Base-by-base conservation (phyloP, 2,113 vertebrate genomes). In the Apeltes quadracus region DNA sequence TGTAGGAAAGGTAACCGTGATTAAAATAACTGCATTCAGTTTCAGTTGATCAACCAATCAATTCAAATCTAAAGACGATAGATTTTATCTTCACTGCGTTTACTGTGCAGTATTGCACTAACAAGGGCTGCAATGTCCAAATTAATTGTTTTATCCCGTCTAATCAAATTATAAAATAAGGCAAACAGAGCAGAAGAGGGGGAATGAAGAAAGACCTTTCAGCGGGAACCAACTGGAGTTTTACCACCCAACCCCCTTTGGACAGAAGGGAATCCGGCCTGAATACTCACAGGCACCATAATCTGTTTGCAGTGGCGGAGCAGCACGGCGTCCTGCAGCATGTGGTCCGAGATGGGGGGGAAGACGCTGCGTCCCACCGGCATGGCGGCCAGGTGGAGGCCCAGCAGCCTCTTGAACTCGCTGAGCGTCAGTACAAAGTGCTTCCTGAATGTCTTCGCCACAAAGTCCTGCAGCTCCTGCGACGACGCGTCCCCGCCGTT, bases 251-350 rank as follows among this genome's bases (percentile, higher is more conserved):
- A 32, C 3, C 29, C 29, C 3, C n/a, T 32, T 32, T 32, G 29
- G 29, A 32, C 29, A 32, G 29, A 3, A 32, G 29, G 23, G 27
- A 10, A 14, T 43, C 50, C n/a, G 39, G 1, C 2, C 6, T 32
- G 53, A 29, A 78, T 88, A 98, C 98, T 98, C 90, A 99, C 98
- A 96, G 97, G 98, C 95, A 99, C 97, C 94, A 95, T 89, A 72
- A 99, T 98, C 92, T 98, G 98, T 83, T 94, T 97, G 94, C 97
- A 99, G 66, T 94, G 94, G 89, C 94, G 91, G 56, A 94, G 94
- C 92, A 98, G 87, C 68, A 96, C 95, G 79, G 95, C 94, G 81
- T 99, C 97, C 91, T 98, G 96, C 4, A 99, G 93, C 94, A 96
- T 94, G 90, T 95, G 96, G 91, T 99, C 97, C 0, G 97, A 97